Base-by-base conservation (phyloP, 2,797 vertebrate species). In the Sebastes goodei region DNA sequence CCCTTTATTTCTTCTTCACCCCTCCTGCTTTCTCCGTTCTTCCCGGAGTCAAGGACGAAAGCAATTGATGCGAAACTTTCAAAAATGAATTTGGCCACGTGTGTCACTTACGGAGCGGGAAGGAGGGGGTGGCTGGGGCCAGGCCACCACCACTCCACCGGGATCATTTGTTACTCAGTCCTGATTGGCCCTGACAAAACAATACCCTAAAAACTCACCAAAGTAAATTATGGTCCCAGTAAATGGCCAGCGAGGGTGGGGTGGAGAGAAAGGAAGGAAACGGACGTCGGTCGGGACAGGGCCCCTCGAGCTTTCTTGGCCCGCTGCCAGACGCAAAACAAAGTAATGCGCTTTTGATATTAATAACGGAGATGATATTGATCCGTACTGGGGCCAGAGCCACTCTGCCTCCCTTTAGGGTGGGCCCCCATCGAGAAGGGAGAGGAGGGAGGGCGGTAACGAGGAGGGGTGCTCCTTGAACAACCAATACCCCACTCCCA, bases 321-420 rank as follows among this genome's bases (percentile, higher is more conserved):
- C 86, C 56, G 1, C 87, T 90, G 97, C 97, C 97, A 98, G 96
- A 96, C 94, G 92, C 94, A 97, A 96, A 98, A 98, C 97, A 98
- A 97, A 98, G 97, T 99, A 98, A 99, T 99, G 96, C 78, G 97
- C 97, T 97, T 99, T 99, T 99, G 98, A 99, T 99, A 99, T 99
- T 98, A 99, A 99, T 99, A 99, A 98, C 96, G 95, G 95, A 97
- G 97, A 97, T 97, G 97, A 97, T 98, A 98, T 98, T 97, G 97
- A 99, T 99, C 97, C 78, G 71, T 65, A 80, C 89, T 93, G 88
- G 90, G 96, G 95, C 94, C 95, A 96, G 95, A 90, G 89, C 86
- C 89, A 92, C 92, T 94, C 90, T 78, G 82, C 90, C 82, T 91
- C 61, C 83, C 87, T 88, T 87, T 84, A 89, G 82, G 86, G 90